Percentiles rank a stretch among this genome's conserved stretches.
Evolutionary conservation across 2,888 invertebrate genomes (phyloP).

Genomic region (Leucozona laternaria): DNA sequence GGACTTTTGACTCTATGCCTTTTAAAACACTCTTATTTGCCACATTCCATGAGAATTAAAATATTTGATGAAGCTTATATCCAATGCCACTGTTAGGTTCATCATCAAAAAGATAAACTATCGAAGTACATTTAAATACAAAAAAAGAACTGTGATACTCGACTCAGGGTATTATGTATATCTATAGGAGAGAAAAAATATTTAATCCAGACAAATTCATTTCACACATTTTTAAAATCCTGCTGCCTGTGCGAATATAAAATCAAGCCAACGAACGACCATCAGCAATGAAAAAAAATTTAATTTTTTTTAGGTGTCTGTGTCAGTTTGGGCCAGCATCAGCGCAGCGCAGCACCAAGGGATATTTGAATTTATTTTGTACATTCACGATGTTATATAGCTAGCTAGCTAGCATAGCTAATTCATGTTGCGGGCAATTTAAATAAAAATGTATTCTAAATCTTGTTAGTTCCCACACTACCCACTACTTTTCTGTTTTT

Average conservation of each 20-base stretch:
- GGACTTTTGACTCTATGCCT: too few species aligned
- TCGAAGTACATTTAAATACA: neutral
- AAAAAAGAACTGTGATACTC: neutral
- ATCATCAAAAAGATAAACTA: too few species aligned
- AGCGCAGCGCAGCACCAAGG: too few species aligned
- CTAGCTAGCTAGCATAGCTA: too few species aligned
- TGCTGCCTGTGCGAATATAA: neutral
- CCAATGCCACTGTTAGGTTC: too few species aligned
- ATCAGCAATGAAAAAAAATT: neutral
- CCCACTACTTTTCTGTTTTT: neutral
- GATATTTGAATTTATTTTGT: slow-evolving; percentile 11
- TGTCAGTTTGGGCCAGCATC: neutral
- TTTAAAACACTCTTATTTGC: too few species aligned
- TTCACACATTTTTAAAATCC: slow-evolving; percentile 18
- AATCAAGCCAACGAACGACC: neutral
- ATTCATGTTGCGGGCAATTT: neutral
- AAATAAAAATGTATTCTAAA: slow-evolving; percentile 25
- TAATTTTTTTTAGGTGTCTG: slow-evolving; percentile 29
- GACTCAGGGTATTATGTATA: neutral
- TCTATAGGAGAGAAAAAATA: neutral
- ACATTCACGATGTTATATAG: too few species aligned
- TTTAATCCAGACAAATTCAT: neutral
- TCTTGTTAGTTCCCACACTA: neutral
- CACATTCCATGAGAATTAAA: too few species aligned
- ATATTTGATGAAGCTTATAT: neutral